phyloP scores from a whole-genome alignment of 2,888 invertebrate species.

The Monoplex corrugatus region DNA sequence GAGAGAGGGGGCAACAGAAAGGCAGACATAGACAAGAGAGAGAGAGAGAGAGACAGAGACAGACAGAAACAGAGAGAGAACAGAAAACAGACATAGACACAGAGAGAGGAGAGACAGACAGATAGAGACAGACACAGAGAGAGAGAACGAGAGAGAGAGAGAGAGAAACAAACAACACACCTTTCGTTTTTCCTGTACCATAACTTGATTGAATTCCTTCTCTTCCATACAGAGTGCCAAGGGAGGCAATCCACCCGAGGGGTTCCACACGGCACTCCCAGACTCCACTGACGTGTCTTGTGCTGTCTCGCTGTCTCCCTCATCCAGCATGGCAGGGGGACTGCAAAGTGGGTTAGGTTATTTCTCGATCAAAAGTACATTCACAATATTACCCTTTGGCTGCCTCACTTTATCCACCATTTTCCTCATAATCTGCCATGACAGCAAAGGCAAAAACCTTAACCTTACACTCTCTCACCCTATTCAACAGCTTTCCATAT shows the following conservation, averaged over 20 bases:
- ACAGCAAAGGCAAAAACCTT: neutral
- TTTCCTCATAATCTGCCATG: neutral
- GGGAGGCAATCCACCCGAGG: slow-evolving; percentile 58
- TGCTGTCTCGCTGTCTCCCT: neutral
- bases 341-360: neutral
- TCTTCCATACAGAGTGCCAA: slow-evolving; percentile 72
- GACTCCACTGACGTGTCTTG: neutral
- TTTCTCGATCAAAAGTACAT: no score
- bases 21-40: no score
- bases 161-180: slow-evolving; percentile 59
- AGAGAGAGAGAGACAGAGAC: no score
- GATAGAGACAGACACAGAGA: no score
- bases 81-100: neutral
- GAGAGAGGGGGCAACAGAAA: no score
- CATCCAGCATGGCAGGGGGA: neutral
- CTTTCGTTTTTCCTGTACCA: slow-evolving; percentile 74
- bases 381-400: no score
- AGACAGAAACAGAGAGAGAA: no score
- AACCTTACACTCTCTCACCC: neutral
- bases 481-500: neutral
- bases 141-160: no score
- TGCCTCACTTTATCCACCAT: neutral
- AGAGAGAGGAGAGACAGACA: no score
- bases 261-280: slow-evolving; percentile 41
- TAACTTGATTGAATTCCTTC: slow-evolving; percentile 71